Evolutionary conservation across 2,113 vertebrate genomes (phyloP), one percentile per base, ranked within the genome.

Genomic region (Odontophorus gujanensis): DNA sequence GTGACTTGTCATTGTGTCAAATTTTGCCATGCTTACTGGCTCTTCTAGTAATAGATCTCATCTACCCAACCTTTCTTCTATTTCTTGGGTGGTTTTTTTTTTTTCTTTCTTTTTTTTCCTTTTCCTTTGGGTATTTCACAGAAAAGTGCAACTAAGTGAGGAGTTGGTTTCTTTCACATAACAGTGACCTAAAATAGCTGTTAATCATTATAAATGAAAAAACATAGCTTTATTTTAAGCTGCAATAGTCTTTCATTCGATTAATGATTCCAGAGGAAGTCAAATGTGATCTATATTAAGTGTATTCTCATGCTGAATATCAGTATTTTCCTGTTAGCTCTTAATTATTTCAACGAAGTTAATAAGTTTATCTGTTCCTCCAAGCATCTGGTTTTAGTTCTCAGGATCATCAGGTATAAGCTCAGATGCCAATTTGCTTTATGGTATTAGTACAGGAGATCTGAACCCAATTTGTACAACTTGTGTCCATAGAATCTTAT

Each of bases 201-300:
- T 94, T 93, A 80, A 87, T 95, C 92, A 62, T 94, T 74, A 62
- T 69, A 85, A 87, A 96, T 96, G 86, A 79, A 93, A 96, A 38
- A 90, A 42, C 89, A 69, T 80, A 91, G 84, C 82, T 97, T 87
- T 95, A 89, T 95, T 92, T 94, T 92, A 85, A 94, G 83, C 74
- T 32, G 93, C 69, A 83, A 15, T 85, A 94, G 92, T 69, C 75
- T 91, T 90, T 92, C 81, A 67, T n/a, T 92, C 95, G 66, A 92
- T 96, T 92, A 81, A 86, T 88, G 34, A 85, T 93, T 96, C 71
- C 84, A 66, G 42, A 86, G 53, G 80, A 93, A 87, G 40, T 75
- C 24, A 91, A 85, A 93, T 36, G 53, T 13, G 76, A 67, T 30
- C 43, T 45, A 18, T 76, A 53, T 81, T 93, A 68, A 79, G 84